Percentiles rank a stretch among this genome's conserved stretches.
Conservation (phyloP, 2,888 invertebrate species). For the Exocentrus adspersus region DNA sequence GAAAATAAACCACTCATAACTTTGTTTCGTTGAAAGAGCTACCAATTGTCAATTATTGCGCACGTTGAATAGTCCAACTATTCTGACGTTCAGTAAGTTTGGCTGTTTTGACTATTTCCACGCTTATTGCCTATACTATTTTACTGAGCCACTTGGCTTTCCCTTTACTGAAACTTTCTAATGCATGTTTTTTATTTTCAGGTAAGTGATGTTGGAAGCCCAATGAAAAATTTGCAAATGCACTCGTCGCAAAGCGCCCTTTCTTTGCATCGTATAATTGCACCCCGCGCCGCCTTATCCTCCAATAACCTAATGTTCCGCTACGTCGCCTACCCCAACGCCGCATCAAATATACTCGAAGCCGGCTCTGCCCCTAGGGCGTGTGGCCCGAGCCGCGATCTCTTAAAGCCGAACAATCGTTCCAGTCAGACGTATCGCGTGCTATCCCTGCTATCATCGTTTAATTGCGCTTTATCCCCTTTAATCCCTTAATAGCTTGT, state of each 20-base stretch:
- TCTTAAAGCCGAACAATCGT: constrained; percentile 53
- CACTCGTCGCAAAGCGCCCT: not conserved
- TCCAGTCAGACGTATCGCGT: constrained; percentile 47
- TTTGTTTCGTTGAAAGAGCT: too few species aligned
- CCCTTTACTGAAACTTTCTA: not conserved
- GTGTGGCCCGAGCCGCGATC: constrained; percentile 52
- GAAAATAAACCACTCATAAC: too few species aligned
- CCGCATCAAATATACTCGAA: constrained; percentile 10
- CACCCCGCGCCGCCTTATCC: not conserved
- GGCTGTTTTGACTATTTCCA: too few species aligned
- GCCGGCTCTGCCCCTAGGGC: constrained; percentile 52
- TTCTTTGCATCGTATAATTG: not conserved
- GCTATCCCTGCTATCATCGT: constrained; percentile 49
- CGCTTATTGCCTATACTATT: too few species aligned
- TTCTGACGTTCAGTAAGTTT: too few species aligned
- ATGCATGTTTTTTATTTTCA: constrained; percentile 2
- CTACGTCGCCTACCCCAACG: not conserved
- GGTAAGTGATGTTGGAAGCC: not conserved
- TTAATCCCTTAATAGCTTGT: constrained; percentile 54
- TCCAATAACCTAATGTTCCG: not conserved
- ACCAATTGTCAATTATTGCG: too few species aligned
- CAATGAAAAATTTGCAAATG: not conserved
- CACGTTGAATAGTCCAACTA: too few species aligned
- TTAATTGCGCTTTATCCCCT: constrained; percentile 52
- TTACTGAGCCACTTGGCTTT: too few species aligned